These are phyloP conservation scores for Rhegmatorhina hoffmannsi DNA, from an alignment of 2,113 vertebrate genomes.

Conservation along the genomic window DNA sequence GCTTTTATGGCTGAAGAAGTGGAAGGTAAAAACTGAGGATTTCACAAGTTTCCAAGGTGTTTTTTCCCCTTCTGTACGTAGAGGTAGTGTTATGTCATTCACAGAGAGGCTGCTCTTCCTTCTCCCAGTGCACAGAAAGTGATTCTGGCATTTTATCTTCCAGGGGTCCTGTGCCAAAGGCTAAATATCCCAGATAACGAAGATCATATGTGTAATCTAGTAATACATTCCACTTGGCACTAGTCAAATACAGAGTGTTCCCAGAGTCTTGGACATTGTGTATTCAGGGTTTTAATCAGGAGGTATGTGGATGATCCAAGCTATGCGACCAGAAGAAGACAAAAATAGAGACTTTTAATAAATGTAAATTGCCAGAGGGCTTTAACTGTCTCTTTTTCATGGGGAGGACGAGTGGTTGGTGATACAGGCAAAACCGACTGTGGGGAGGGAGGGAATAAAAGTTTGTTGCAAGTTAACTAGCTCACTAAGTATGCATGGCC, in stretches of 20 bases:
- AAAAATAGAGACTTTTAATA: conserved; percentile 59
- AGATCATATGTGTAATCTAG: conserved; percentile 56
- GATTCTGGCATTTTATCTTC: conserved; percentile 48
- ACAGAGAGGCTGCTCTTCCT: not conserved
- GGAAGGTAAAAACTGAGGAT: not conserved
- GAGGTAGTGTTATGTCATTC: not conserved
- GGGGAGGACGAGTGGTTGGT: not conserved
- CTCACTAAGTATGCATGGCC: not conserved
- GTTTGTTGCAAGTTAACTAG: not conserved
- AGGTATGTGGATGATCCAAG: conserved; percentile 49
- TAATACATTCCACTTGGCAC: conserved; percentile 36
- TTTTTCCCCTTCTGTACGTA: not conserved
- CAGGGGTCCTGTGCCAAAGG: conserved; percentile 27
- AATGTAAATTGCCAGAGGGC: conserved; percentile 31
- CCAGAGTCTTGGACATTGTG: conserved; percentile 39
- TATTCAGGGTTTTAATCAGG: conserved; percentile 54
- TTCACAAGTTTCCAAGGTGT: not conserved
- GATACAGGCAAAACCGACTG: not conserved
- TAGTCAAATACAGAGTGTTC: conserved; percentile 40
- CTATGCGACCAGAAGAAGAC: conserved; percentile 36
- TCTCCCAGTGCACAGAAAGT: conserved; percentile 27
- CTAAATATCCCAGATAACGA: conserved; percentile 62
- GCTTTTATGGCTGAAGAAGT: not conserved
- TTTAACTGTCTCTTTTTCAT: conserved; percentile 29
- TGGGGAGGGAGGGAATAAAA: not conserved